A percentile compares a stretch with the other conserved stretches of the same genome.
These are phyloP conservation scores for Tenebrio molitor DNA, from an alignment of 1,140 invertebrate species.

Conservation along the genomic window DNA sequence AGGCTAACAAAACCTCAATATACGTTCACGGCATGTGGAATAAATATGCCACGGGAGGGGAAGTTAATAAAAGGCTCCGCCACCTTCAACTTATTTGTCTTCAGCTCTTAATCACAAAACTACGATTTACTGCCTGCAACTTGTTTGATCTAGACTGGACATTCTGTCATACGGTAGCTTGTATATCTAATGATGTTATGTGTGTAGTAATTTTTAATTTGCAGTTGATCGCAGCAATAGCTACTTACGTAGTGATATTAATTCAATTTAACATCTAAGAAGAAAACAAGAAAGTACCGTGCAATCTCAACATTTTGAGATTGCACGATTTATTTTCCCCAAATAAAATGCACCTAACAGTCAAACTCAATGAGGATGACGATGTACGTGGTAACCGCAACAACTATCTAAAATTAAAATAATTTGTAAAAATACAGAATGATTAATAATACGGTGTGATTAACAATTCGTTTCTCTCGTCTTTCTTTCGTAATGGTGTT, in stretches of 20 bases:
- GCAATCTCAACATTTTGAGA: too few relatives aligned
- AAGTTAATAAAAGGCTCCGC: conserved; percentile 31
- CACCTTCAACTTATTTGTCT: conserved; percentile 48
- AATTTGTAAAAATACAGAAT: too few relatives aligned
- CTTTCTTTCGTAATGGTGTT: too few relatives aligned
- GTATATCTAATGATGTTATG: too few relatives aligned
- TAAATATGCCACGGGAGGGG: conserved; percentile 38
- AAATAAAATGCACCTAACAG: too few relatives aligned
- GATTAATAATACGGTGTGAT: too few relatives aligned
- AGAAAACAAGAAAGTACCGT: not conserved
- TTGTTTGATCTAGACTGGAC: conserved; percentile 54
- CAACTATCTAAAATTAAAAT: too few relatives aligned
- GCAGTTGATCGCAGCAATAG: conserved; percentile 44
- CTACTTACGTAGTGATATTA: conserved; percentile 47
- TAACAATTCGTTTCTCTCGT: too few relatives aligned
- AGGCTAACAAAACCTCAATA: conserved; percentile 47
- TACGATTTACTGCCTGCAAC: conserved; percentile 49
- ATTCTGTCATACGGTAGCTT: conserved; percentile 47
- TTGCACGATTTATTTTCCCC: too few relatives aligned
- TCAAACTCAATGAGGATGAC: too few relatives aligned
- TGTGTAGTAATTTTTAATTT: conserved; percentile 31
- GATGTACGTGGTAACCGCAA: too few relatives aligned
- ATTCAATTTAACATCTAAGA: conserved; percentile 45
- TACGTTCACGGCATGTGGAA: conserved; percentile 55
- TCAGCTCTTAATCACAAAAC: conserved; percentile 44